Base-by-base conservation (phyloP, 2,113 vertebrate genomes). In the Lichenostomus cassidix region DNA sequence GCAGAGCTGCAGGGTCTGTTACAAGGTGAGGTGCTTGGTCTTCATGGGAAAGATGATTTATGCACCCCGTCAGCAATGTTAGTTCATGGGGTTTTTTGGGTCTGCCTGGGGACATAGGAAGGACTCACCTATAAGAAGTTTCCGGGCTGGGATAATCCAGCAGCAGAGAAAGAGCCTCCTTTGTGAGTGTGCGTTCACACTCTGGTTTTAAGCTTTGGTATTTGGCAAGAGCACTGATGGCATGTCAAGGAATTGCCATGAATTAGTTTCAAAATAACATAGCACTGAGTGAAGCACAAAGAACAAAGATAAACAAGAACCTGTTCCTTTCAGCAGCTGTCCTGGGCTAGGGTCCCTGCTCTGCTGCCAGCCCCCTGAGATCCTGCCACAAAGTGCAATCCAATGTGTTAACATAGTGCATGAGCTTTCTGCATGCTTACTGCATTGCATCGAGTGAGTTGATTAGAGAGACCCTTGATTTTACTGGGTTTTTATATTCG, bases 21-120 rank as follows among this genome's bases (percentile, higher is more conserved):
- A n/a, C 21, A 83, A 64, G 59, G 35, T 2, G 1, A 47, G 70
- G 33, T 64, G 10, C 37, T 41, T 87, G 25, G 44, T 24, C 25
- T 81, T 44, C 0, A 0, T 46, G 35, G n/a, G 35, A 78, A 70
- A 20, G 68, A 13, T 28, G 20, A 37, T 67, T 89, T 81, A 41
- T 0, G 0, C 25, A 49, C 15, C 10, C 15, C 0, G 1, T 42
- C 0, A 0, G 15, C 33, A 24, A 22, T 39, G 41, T 56, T 25
- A 8, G 12, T 39, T 77, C 2, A 1, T 68, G 25, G 23, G 9
- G 6, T 90, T 56, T 68, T 44, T 53, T 9, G 2, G 7, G 28
- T 55, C 67, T 82, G 35, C 20, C 31, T 46, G 27, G 31, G 20
- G 24, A 56, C 24, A 7, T 52, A 70, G 31, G 46, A 53, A 79